Base-by-base conservation (phyloP, 2,888 invertebrate species). In the Microctonus aethiopoides region DNA sequence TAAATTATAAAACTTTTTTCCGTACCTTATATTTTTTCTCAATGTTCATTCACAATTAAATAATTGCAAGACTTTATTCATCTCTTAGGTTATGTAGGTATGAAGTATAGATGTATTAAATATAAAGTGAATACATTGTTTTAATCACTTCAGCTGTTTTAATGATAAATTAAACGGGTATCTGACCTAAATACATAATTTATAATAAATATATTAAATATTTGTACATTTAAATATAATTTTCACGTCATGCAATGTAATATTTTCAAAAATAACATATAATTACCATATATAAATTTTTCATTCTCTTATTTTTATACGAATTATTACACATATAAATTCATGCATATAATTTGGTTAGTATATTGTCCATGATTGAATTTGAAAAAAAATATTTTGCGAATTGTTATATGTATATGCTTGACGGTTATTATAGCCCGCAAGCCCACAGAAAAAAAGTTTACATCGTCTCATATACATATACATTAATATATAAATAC, bases 161-260 rank as follows among this genome's bases (percentile, higher is more conserved):
- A 39, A 11, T 16, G 46, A 46, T 46, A 20, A 16, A 46, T n/a
- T 5, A 39, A 46, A 16, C 16, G 46, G 16, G 6, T n/a, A 46
- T 16, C 32, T 57, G 57, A 57, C 57, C 57, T 34, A 57, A 57
- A 57, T 57, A 34, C 16, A 16, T 34, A 34, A 57, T 57, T 16
- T 34, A 32, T 57, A 57, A 32, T 57, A 29, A n/a, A 32, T 10
- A 34, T 57, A 32, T 57, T 57, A 34, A 32, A 46, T 46, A 16
- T 16, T 46, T 46, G 6, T 7, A 16, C 46, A 46, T 16, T 46
- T n/a, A 9, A 46, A 46, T 16, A 46, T 46, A 46, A 46, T 46
- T 46, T 46, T 16, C 46, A 46, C 16, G 16, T 46, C 46, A 46
- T 16, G 46, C 46, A 16, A 46, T 1, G 46, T 7, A 46, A 46